Evolutionary conservation across 2,113 vertebrate species (phyloP).

Genomic region (Ophiodon elongatus): DNA sequence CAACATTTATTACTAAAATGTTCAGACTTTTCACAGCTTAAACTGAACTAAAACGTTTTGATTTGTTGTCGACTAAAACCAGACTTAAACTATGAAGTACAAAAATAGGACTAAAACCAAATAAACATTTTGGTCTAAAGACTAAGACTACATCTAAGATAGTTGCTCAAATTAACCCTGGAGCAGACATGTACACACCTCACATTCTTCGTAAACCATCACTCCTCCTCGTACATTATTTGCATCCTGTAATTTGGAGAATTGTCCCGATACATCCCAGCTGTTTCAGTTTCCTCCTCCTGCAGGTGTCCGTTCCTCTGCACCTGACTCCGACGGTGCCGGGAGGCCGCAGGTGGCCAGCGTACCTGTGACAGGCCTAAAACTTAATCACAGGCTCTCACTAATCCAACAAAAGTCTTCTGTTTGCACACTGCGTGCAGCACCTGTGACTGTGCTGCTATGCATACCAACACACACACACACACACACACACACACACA

Average conservation of each 20-base stretch:
- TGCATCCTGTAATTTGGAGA: not conserved
- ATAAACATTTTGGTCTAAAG: no score
- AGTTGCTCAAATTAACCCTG: not conserved
- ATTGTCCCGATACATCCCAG: slow-evolving; percentile 23
- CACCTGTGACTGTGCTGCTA: slow-evolving; percentile 12
- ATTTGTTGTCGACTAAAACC: no score
- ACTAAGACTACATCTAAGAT: no score
- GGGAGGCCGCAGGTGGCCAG: slow-evolving; percentile 28
- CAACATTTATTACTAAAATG: not conserved
- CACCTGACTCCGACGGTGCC: slow-evolving; percentile 23
- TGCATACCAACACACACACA: not conserved
- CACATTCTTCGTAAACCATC: not conserved
- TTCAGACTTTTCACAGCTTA: not conserved
- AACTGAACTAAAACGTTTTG: not conserved
- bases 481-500: not conserved
- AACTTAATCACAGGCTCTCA: slow-evolving; percentile 32
- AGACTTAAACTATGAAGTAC: no score
- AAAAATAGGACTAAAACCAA: no score
- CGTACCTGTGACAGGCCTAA: slow-evolving; percentile 11
- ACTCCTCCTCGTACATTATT: not conserved
- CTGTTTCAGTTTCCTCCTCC: slow-evolving; percentile 5
- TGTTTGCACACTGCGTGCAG: not conserved
- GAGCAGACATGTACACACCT: not conserved
- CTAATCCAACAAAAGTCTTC: not conserved
- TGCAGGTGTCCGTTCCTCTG: not conserved